phyloP scores from a whole-genome alignment of 2,888 invertebrate genomes.

The Alloplasta piceator region DNA sequence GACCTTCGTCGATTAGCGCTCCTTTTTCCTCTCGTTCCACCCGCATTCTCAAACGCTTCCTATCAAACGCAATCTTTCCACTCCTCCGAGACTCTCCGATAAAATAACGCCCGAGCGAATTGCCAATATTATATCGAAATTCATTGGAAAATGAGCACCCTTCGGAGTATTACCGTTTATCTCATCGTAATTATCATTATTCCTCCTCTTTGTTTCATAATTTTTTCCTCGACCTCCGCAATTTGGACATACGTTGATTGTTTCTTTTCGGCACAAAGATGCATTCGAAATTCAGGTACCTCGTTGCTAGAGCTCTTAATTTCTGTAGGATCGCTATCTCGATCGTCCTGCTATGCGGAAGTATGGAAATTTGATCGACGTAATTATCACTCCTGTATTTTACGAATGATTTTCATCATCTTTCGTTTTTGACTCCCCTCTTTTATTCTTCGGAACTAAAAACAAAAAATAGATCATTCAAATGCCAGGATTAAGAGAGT shows the following conservation, averaged over 20 bases:
- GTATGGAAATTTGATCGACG: slow-evolving; percentile 41
- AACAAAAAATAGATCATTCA: neutral
- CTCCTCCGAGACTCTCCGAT: slow-evolving; percentile 49
- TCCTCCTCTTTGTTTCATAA: neutral
- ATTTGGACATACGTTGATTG: slow-evolving; percentile 35
- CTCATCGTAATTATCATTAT: too few species aligned
- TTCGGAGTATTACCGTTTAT: too few species aligned
- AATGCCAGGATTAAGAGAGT: slow-evolving; percentile 3
- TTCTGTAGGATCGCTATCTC: neutral
- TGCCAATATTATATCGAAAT: slow-evolving; percentile 67
- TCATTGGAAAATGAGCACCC: too few species aligned
- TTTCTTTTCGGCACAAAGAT: slow-evolving; percentile 36
- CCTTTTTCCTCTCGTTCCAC: slow-evolving; percentile 72
- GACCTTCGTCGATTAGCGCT: slow-evolving; percentile 79
- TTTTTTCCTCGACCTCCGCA: neutral
- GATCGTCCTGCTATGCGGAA: slow-evolving; percentile 27
- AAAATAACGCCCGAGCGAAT: slow-evolving; percentile 72
- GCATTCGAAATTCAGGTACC: slow-evolving; percentile 50
- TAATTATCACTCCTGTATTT: neutral
- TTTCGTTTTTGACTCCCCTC: neutral
- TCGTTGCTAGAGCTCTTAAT: slow-evolving; percentile 51
- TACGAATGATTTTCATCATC: slow-evolving; percentile 7
- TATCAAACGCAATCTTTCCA: slow-evolving; percentile 62
- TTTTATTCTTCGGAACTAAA: neutral
- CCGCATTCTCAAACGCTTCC: slow-evolving; percentile 78